A percentile compares a stretch with the other conserved stretches of the same genome.
These are phyloP conservation scores for Athripsodes cinereus DNA, from an alignment of 2,888 invertebrate genomes.

Conservation along the genomic window DNA sequence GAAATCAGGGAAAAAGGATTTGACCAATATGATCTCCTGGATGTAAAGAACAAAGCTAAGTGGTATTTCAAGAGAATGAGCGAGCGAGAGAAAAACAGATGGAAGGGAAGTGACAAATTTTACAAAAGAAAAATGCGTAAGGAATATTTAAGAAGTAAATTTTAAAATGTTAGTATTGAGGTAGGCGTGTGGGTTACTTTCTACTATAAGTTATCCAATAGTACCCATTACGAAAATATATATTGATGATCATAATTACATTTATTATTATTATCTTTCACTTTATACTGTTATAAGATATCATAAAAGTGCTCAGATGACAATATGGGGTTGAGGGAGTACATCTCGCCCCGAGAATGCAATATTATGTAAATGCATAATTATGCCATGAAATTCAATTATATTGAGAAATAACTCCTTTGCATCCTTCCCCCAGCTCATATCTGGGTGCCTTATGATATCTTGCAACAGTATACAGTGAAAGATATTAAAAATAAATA, in stretches of 20 bases:
- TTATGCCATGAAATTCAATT: no score
- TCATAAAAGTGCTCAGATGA: neutral
- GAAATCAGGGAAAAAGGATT: slow-evolving; percentile 41
- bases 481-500: no score
- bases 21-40: slow-evolving; percentile 35
- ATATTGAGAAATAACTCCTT: no score
- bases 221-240: no score
- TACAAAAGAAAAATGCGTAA: neutral
- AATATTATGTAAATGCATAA: neutral
- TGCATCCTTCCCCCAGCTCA: no score
- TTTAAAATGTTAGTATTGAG: neutral
- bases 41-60: slow-evolving; percentile 36
- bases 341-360: neutral
- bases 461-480: no score
- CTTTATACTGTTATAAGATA: no score
- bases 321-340: neutral
- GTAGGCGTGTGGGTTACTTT: neutral
- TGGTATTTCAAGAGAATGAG: slow-evolving; percentile 49
- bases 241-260: no score
- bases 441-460: no score
- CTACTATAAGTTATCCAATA: no score
- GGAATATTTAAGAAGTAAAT: slow-evolving; percentile 10
- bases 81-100: slow-evolving; percentile 37
- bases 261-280: no score
- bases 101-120: neutral